Conservation (phyloP, 2,797 vertebrate genomes). For the Heliangelus exortis region DNA sequence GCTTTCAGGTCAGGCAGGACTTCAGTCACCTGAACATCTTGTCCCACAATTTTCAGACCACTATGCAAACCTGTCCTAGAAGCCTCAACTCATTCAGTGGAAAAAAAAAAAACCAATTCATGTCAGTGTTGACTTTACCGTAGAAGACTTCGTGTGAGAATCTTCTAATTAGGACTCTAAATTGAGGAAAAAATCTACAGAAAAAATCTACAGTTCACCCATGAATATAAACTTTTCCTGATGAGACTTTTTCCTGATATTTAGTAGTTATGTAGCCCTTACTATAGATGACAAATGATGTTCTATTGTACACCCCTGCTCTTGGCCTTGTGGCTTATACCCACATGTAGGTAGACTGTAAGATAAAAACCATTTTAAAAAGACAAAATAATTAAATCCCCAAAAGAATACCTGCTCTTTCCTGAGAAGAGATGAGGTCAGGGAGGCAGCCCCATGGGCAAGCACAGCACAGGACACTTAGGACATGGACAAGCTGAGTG, state of each 20-base stretch:
- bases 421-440: not conserved
- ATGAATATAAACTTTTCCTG: not conserved
- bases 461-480: not conserved
- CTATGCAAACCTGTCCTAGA: not conserved
- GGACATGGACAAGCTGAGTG: not conserved
- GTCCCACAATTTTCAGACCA: not conserved
- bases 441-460: not conserved
- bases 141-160: not conserved
- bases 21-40: not conserved
- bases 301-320: slow-evolving; percentile 45
- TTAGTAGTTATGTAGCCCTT: not conserved
- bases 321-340: not conserved
- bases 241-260: not conserved
- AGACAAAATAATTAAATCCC: not conserved
- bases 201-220: not conserved
- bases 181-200: not conserved
- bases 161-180: not conserved
- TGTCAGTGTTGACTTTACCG: not conserved
- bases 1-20: not conserved
- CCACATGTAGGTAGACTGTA: slow-evolving; percentile 12
- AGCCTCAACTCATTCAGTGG: not conserved
- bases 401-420: not conserved
- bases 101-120: not conserved
- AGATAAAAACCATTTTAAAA: not conserved
- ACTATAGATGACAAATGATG: not conserved